Base-by-base conservation (phyloP, 2,113 vertebrate species). In the human region DNA sequence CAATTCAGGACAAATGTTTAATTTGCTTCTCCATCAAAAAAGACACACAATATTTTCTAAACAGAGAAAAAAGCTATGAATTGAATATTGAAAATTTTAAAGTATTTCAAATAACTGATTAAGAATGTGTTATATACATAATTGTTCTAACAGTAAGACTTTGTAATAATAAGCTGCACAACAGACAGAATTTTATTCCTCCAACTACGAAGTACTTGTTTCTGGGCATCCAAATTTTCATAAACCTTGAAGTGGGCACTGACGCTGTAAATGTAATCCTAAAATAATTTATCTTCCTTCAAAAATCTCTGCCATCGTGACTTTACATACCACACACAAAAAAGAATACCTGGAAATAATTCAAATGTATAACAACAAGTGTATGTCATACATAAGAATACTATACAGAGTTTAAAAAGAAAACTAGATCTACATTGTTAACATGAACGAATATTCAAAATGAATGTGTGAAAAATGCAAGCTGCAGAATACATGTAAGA, bases 401-500 rank as follows among this genome's bases (percentile, higher is more conserved):
- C 75, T 61, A 86, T 52, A 97, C 89, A 97, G 38, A 50, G 43
- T 76, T 87, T 3, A 38, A 85, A 95, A 80, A 97, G 48, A 66
- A 14, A 93, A 81, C 78, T 80, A 75, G 22, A 87, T 94, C 94
- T 92, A 93, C 57, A 96, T 66, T 75, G 23, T 61, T 92, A 90
- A 97, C 86, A 96, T 35, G 10, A 91, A 89, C 61, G 95, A 76
- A 97, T 95, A 55, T 93, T 86, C 38, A 88, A 96, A 95, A 91
- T 70, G 96, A 95, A 10, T 81, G 73, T 78, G 38, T 96, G 90
- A 91, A 97, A 96, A 97, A 96, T 72, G n/a, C 94, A 97, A 93
- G 61, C 76, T 96, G 94, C 61, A 96, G 93, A 94, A 85, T 97
- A 97, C 92, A 98, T 13, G 3, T 89, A 95, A 90, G 64, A 96